These are phyloP conservation scores for Polymixis flavicincta DNA, from an alignment of 2,888 invertebrate species.

Conservation along the genomic window DNA sequence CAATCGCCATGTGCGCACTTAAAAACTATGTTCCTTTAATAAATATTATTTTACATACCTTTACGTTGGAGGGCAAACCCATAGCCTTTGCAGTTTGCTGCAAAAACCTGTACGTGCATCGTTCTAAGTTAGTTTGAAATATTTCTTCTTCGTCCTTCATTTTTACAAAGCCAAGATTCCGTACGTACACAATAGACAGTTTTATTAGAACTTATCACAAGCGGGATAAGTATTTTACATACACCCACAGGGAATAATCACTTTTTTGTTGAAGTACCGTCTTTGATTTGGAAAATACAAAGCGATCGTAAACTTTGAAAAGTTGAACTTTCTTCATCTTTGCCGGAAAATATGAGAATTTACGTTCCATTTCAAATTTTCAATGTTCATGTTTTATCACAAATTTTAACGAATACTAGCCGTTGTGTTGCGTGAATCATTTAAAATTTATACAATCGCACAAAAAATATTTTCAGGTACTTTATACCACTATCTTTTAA, in stretches of 20 bases:
- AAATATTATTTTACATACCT: constrained; percentile 70
- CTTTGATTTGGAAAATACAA: background rate
- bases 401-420: too few species aligned
- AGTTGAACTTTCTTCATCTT: constrained; percentile 27
- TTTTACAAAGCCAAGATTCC: constrained; percentile 22
- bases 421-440: background rate
- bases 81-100: constrained; percentile 82
- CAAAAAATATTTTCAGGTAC: background rate
- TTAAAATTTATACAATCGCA: too few species aligned
- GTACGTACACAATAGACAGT: background rate
- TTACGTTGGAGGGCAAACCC: constrained; percentile 82
- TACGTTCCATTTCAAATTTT: constrained; percentile 44
- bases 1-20: constrained; percentile 18
- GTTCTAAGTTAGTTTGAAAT: constrained; percentile 68
- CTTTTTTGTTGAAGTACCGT: constrained; percentile 47
- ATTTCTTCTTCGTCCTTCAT: constrained; percentile 64
- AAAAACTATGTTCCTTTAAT: background rate
- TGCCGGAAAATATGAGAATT: constrained; percentile 13
- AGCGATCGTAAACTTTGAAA: constrained; percentile 22
- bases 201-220: background rate
- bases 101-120: constrained; percentile 77
- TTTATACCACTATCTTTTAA: background rate
- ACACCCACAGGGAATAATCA: constrained; percentile 33
- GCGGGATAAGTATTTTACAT: constrained; percentile 3
- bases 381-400: background rate